Conservation (phyloP, 2,888 invertebrate genomes). For the Nezara viridula region DNA sequence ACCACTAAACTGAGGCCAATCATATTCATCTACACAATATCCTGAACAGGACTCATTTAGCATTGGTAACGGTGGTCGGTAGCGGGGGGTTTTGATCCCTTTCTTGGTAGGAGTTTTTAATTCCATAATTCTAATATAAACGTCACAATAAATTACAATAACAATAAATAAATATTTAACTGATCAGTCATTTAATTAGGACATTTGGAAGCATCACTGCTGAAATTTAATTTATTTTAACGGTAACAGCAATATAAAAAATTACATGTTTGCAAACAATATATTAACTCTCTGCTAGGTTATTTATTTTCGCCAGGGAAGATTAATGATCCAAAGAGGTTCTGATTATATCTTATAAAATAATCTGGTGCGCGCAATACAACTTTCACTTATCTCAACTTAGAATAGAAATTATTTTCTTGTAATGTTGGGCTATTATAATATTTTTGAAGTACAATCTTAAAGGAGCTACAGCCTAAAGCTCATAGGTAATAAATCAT, state of each 20-base stretch:
- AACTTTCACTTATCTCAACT: too few species aligned
- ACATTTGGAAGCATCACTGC: background rate
- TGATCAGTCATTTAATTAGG: background rate
- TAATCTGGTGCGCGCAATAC: too few species aligned
- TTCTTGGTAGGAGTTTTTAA: slow-evolving; percentile 50
- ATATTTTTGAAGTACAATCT: too few species aligned
- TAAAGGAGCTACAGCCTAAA: too few species aligned
- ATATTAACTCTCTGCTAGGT: background rate
- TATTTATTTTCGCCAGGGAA: background rate
- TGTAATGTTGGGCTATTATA: too few species aligned
- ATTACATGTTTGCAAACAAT: background rate
- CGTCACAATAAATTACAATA: background rate
- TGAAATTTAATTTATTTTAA: background rate
- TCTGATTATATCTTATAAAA: background rate
- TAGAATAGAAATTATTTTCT: too few species aligned
- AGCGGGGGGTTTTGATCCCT: background rate
- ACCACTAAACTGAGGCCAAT: slow-evolving; percentile 70
- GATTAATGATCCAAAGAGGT: background rate
- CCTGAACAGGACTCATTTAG: slow-evolving; percentile 61
- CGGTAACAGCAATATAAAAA: background rate
- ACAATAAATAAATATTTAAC: background rate
- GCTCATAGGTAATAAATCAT: too few species aligned
- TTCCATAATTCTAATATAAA: slow-evolving; percentile 22
- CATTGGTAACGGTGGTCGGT: slow-evolving; percentile 63
- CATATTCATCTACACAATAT: slow-evolving; percentile 56